Base-by-base conservation (phyloP, 2,888 invertebrate species). In the Sipha maydis region DNA sequence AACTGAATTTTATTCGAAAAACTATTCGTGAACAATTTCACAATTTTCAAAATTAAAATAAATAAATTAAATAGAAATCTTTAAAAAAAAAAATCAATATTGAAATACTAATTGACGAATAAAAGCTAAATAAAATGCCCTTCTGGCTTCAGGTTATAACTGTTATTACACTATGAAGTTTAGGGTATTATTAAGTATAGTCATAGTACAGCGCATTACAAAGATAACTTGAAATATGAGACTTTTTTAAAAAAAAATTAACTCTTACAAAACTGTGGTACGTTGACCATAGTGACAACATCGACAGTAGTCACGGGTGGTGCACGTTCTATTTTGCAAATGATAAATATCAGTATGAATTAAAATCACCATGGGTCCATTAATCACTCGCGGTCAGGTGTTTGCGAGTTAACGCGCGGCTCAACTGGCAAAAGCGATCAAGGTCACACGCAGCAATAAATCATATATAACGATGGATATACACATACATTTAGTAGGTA, bases 391-490 rank as follows among this genome's bases (percentile, higher is more conserved):
- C 21, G 78, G 9, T 7, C 56, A 19, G 25, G 21, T 21, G 17
- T 67, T 67, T n/a, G 67, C 67, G 67, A n/a, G n/a, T n/a, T n/a
- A 67, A 9, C 31, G 41, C 25, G 71, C 54, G 21, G 28, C 8
- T 19, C 25, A 11, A 8, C 34, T n/a, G 7, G 34, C n/a, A 21
- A 38, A 34, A 56, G 56, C 19, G 14, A 9, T 28, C 54, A 85
- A 77, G 85, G 85, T 69, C 85, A 25, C 28, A 9, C 28, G 41
- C 17, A 25, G 67, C 25, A 3, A 7, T 21, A n/a, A 31, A 67
- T 48, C 67, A 19, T 25, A 85, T 77, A 67, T 48, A n/a, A 67
- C 77, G 38, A 69, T 77, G 67, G n/a, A 25, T 28, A 41, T 41
- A 48, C 34, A 48, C 9, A 48, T 48, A 48, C 48, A 48, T 4